Evolutionary conservation across 2,797 vertebrate genomes (phyloP).

Genomic region (Orientallactaga sibirica): DNA sequence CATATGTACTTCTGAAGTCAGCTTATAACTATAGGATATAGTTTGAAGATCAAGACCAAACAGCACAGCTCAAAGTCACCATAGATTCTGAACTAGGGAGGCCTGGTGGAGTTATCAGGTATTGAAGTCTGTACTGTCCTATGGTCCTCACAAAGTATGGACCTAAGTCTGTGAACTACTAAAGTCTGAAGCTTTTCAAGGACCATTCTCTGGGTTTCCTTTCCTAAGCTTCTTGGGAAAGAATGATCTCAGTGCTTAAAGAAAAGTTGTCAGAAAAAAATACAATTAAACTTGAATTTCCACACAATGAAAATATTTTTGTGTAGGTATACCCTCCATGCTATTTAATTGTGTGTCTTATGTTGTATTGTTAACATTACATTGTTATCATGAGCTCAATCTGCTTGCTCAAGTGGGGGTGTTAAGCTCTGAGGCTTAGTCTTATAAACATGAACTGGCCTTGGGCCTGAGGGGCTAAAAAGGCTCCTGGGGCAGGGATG

Average conservation of each 20-base stretch:
- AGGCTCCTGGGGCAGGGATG: not conserved
- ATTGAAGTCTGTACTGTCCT: not conserved
- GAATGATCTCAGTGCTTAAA: not conserved
- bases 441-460: not conserved
- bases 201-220: not conserved
- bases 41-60: not conserved
- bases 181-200: not conserved
- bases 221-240: not conserved
- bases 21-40: not conserved
- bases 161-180: not conserved
- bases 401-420: not conserved
- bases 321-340: not conserved
- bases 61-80: not conserved
- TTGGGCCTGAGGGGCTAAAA: not conserved
- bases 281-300: conserved; percentile 7
- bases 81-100: not conserved
- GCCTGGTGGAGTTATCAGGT: not conserved
- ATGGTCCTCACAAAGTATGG: not conserved
- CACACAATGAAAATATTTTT: not conserved
- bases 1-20: not conserved
- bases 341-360: not conserved
- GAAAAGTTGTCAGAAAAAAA: not conserved
- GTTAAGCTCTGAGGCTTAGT: not conserved
- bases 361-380: not conserved
- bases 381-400: not conserved